A percentile compares a stretch with the other conserved stretches of the same genome.
Conservation (phyloP, 23 tunicate genomes). For the Pegea sp. region DNA sequence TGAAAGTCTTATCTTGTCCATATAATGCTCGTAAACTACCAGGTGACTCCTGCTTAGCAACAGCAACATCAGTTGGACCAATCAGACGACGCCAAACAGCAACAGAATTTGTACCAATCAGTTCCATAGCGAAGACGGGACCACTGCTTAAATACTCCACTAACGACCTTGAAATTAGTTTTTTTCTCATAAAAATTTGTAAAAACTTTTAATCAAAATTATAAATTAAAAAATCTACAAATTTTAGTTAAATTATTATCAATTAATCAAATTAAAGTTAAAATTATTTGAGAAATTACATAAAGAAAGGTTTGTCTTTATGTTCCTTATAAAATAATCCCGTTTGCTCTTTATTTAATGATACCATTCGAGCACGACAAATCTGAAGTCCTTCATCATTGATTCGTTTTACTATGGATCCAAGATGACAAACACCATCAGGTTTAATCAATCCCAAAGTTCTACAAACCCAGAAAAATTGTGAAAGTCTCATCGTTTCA, state of each 20-base stretch:
- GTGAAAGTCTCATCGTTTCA: neutral
- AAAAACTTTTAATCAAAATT: too few species aligned
- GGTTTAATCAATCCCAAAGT: conserved; percentile 74
- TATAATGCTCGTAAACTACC: conserved; percentile 57
- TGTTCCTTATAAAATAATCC: conserved; percentile 37
- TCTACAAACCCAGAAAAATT: conserved; percentile 8
- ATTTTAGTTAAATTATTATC: conserved; percentile 1
- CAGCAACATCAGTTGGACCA: conserved; percentile 41
- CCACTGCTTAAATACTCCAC: conserved; percentile 58
- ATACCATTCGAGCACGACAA: conserved; percentile 44
- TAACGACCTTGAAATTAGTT: conserved; percentile 30
- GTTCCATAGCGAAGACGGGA: conserved; percentile 62
- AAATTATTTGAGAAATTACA: conserved; percentile 10
- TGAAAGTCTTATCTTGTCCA: conserved; percentile 42
- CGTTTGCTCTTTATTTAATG: conserved; percentile 25
- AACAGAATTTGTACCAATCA: conserved; percentile 49
- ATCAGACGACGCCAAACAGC: conserved; percentile 31
- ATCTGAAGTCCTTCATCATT: conserved; percentile 33
- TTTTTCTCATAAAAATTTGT: too few species aligned
- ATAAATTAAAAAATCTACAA: too few species aligned
- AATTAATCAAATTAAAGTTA: neutral
- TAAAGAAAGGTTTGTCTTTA: conserved; percentile 38
- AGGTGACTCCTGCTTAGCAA: conserved; percentile 41
- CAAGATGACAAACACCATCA: conserved; percentile 47
- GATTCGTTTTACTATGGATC: conserved; percentile 27